Percentiles rank a stretch among this genome's conserved stretches.
phyloP scores from a whole-genome alignment of 1,140 invertebrate genomes.

The Nephotettix cincticeps region DNA sequence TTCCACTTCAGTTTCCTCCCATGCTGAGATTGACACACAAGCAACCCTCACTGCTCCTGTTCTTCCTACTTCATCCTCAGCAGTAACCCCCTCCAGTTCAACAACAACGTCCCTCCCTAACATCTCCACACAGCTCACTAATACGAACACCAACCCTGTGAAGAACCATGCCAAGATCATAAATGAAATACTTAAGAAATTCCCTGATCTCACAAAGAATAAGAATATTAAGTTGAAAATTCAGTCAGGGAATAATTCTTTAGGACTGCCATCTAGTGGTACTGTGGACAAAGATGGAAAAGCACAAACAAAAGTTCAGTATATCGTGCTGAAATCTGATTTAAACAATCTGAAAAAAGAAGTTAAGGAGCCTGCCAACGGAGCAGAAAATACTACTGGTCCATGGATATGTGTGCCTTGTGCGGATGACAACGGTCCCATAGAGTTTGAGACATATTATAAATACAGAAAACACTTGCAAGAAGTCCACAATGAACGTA shows the following conservation, averaged over 20 bases:
- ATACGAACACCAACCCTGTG: slow-evolving; percentile 41
- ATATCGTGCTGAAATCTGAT: slow-evolving; percentile 55
- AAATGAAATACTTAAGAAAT: slow-evolving; percentile 61
- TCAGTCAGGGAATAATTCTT: slow-evolving; percentile 56
- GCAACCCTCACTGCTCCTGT: too few relatives aligned
- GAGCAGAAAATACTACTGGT: slow-evolving; percentile 44
- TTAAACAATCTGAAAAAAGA: slow-evolving; percentile 15
- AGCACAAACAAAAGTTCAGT: slow-evolving; percentile 52
- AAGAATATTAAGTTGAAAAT: slow-evolving; percentile 87
- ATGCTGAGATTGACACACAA: neutral
- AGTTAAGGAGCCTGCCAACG: neutral
- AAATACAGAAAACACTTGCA: slow-evolving; percentile 77
- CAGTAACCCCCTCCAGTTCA: too few relatives aligned
- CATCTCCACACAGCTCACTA: neutral
- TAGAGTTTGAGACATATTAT: slow-evolving; percentile 73
- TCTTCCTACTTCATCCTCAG: too few relatives aligned
- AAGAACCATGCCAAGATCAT: slow-evolving; percentile 81
- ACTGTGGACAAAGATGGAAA: slow-evolving; percentile 41
- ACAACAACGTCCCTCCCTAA: too few relatives aligned
- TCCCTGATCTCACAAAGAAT: slow-evolving; percentile 80
- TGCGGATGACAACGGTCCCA: slow-evolving; percentile 60
- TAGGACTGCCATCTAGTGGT: neutral
- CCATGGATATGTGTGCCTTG: slow-evolving; percentile 69
- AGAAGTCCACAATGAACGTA: slow-evolving; percentile 76
- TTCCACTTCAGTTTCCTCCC: neutral